Evolutionary conservation across 2,797 vertebrate species (phyloP).

Genomic region (Amniataba percoides): DNA sequence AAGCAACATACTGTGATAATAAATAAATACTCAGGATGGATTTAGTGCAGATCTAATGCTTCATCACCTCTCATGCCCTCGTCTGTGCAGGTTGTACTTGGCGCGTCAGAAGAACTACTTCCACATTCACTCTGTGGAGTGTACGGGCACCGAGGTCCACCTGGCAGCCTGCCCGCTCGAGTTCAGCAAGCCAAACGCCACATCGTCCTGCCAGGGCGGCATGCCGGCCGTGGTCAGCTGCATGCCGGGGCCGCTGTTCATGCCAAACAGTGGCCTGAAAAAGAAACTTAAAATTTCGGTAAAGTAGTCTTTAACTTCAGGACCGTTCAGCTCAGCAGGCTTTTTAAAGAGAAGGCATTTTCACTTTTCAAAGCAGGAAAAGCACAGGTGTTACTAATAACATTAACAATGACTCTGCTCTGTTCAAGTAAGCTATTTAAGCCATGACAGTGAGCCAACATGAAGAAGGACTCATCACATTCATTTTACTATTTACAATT

Average conservation of each 20-base stretch:
- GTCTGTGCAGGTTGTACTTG: conserved; percentile 86
- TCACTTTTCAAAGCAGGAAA: background rate
- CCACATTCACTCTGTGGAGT: conserved; percentile 91
- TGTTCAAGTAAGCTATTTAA: background rate
- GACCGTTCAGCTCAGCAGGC: background rate
- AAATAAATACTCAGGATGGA: background rate
- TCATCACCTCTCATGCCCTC: background rate
- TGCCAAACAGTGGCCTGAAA: conserved; percentile 79
- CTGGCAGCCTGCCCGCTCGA: conserved; percentile 92
- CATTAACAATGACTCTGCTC: no score
- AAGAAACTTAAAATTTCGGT: conserved; percentile 88
- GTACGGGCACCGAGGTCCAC: conserved; percentile 91
- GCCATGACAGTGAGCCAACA: background rate
- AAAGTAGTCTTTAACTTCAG: conserved; percentile 25
- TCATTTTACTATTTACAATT: no score
- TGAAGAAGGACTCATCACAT: no score
- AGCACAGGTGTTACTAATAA: no score
- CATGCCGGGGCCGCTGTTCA: conserved; percentile 88
- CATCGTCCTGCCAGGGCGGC: conserved; percentile 84
- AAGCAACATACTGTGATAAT: background rate
- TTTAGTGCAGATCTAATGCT: background rate
- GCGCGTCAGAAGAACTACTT: conserved; percentile 90
- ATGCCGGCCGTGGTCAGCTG: conserved; percentile 92
- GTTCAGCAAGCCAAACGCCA: conserved; percentile 89
- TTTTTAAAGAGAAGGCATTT: background rate